Base-by-base conservation (phyloP, 1,140 invertebrate genomes). In the Zaprionus kolodkinae region DNA sequence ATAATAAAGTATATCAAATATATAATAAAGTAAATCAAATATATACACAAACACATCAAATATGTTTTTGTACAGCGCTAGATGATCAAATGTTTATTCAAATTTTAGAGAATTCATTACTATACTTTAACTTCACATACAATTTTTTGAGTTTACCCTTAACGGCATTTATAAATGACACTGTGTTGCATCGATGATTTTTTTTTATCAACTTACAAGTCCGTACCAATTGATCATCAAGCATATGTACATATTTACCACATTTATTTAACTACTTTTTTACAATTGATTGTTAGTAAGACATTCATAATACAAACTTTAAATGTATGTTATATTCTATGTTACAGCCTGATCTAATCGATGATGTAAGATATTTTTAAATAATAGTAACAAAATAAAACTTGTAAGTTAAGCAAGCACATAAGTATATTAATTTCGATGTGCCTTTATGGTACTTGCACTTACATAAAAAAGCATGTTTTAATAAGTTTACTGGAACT, bases 241-340 rank as follows among this genome's bases (percentile, higher is more conserved):
- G 72, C 68, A 40, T 12, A 50, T 21, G 17, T 50, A 11, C 5
- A n/a, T n/a, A 21, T 75, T 30, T 45, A 40, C 57, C 57, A 50
- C 10, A 48, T 25, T 33, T 68, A 50, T 38, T 50, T 40, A 35
- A 63, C n/a, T 60, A 69, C 48, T 65, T 59, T 54, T 43, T 65
- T 60, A 74, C 82, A 55, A 74, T 21, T 64, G 66, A 71, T 65
- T 55, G 52, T 87, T 90, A 69, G 62, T 78, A 55, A 76, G 62
- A 81, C 85, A 89, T 86, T 88, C 84, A 69, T 75, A 88, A 64
- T 77, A 74, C 63, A 79, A n/a, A 45, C 69, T 72, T 30, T 72
- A 56, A 36, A 48, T 52, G 72, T 73, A 5, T 12, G 54, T 71
- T 75, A 72, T 17, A 76, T 63, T 12, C 69, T 45, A 71, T 72